These are phyloP conservation scores for Empis livida DNA, from an alignment of 2,888 invertebrate genomes.

Conservation along the genomic window DNA sequence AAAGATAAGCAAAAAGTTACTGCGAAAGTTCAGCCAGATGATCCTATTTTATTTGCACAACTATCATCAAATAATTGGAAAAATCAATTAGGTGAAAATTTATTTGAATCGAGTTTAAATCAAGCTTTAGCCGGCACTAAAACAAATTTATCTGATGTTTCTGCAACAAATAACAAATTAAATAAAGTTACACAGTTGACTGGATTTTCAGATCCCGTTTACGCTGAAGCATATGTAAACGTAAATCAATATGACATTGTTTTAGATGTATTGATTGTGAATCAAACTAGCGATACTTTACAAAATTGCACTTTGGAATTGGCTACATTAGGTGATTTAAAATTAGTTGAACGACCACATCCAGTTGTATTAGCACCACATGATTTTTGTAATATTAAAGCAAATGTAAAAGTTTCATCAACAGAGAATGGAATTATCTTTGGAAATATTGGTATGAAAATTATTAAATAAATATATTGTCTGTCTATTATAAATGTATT, in stretches of 20 bases:
- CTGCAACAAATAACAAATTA: conserved; percentile 45
- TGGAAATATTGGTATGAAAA: conserved; percentile 77
- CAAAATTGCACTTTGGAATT: conserved; percentile 97
- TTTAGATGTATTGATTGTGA: conserved; percentile 93
- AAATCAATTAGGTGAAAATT: conserved; percentile 48
- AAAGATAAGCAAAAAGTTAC: conserved; percentile 56
- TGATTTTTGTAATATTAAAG: conserved; percentile 97
- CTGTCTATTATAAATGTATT: not conserved
- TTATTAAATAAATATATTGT: not conserved
- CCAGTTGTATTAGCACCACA: conserved; percentile 91
- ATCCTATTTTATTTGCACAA: conserved; percentile 72
- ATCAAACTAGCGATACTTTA: conserved; percentile 94
- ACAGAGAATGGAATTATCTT: conserved; percentile 99
- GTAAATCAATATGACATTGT: conserved; percentile 99
- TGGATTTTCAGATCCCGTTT: conserved; percentile 98
- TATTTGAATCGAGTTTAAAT: conserved; percentile 87
- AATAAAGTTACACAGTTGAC: conserved; percentile 90
- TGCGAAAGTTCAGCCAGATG: conserved; percentile 66
- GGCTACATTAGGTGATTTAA: conserved; percentile 94
- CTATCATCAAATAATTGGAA: conserved; percentile 50
- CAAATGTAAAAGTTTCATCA: conserved; percentile 97
- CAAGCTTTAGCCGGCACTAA: conserved; percentile 68
- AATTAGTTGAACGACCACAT: conserved; percentile 94
- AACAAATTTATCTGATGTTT: conserved; percentile 36
- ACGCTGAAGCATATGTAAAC: conserved; percentile 98